Conservation (phyloP, 2,113 vertebrate genomes). For the Tragulus kanchil region DNA sequence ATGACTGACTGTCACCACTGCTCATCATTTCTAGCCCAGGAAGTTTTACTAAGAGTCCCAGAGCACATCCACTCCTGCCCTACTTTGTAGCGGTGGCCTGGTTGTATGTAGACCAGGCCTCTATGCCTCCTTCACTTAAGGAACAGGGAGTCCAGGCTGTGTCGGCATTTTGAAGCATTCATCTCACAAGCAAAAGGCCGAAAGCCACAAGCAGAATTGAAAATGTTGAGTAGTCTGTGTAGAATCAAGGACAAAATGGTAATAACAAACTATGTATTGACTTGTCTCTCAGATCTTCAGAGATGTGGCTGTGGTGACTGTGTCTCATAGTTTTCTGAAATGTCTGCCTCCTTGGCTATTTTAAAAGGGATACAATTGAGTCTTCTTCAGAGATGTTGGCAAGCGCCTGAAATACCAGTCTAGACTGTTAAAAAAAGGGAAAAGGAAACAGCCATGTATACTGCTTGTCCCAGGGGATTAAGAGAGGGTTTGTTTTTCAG, state of each 20-base stretch:
- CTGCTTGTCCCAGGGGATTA: background rate
- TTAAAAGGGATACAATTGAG: background rate
- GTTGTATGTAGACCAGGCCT: background rate
- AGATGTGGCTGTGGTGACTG: background rate
- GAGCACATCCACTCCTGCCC: background rate
- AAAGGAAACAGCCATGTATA: background rate
- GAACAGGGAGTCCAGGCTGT: background rate
- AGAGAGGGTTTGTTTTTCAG: background rate
- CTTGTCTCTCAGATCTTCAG: background rate
- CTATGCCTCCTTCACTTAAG: background rate
- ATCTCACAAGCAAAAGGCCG: background rate
- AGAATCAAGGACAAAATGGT: constrained; percentile 1
- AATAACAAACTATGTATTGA: background rate
- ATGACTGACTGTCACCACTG: background rate
- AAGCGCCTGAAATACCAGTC: constrained; percentile 28
- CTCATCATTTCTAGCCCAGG: background rate
- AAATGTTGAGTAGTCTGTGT: background rate
- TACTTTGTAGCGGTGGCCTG: background rate
- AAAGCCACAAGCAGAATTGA: background rate
- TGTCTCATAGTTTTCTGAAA: background rate
- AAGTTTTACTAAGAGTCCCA: constrained; percentile 5
- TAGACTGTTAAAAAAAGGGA: background rate
- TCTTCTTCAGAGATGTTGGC: constrained; percentile 37
- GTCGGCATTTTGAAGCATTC: background rate
- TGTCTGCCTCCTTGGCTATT: constrained; percentile 22